Conservation (phyloP, 2,888 invertebrate genomes). For the Nasonovia ribisnigri region DNA sequence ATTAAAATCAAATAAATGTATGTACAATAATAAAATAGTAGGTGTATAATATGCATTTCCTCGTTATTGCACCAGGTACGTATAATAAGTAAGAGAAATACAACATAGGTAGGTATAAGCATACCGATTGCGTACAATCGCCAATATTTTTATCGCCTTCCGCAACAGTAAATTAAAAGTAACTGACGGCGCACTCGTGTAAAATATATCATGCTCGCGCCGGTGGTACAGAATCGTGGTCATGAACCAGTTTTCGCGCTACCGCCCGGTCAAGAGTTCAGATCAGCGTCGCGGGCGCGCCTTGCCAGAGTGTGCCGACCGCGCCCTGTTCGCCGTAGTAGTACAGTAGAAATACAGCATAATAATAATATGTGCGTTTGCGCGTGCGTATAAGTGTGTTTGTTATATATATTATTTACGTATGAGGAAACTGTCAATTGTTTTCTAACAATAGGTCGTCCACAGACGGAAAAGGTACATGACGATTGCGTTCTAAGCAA, state of each 20-base stretch:
- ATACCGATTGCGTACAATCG: constrained; percentile 20
- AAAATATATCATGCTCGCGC: not conserved
- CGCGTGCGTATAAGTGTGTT: not conserved
- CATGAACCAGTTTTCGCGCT: constrained; percentile 63
- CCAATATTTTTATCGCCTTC: constrained; percentile 43
- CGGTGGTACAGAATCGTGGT: constrained; percentile 44
- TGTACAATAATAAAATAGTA: not conserved
- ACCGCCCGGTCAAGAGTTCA: constrained; percentile 64
- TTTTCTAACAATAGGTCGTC: constrained; percentile 52
- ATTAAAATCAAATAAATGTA: too few relatives aligned
- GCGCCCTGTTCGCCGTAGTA: constrained; percentile 51
- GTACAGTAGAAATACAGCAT: not conserved
- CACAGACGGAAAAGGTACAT: constrained; percentile 22
- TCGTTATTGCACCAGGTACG: not conserved
- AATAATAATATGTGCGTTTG: too few relatives aligned
- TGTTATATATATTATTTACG: not conserved
- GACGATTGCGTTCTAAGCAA: constrained; percentile 22
- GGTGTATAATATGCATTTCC: not conserved
- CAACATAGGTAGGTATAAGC: not conserved
- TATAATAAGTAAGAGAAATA: not conserved
- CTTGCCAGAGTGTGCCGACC: constrained; percentile 59
- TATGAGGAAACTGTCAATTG: constrained; percentile 57
- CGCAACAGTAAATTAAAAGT: constrained; percentile 24
- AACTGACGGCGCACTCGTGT: constrained; percentile 11
- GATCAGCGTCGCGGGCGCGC: constrained; percentile 58